Evolutionary conservation across 2,797 vertebrate species (phyloP).

Genomic region (Buphagus erythrorhynchus): DNA sequence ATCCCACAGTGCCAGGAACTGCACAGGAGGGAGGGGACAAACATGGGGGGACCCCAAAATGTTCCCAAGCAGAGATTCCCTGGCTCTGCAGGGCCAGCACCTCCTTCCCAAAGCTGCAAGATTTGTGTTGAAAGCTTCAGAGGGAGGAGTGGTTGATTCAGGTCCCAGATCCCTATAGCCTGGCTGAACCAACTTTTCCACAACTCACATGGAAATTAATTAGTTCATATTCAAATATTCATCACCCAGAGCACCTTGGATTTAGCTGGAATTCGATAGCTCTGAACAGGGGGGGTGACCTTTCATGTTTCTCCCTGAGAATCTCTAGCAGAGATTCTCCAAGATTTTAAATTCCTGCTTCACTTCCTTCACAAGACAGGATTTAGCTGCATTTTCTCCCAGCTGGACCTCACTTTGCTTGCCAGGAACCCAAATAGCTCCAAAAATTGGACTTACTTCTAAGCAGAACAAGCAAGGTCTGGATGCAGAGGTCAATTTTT

Average conservation of each 20-base stretch:
- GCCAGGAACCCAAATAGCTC: background rate
- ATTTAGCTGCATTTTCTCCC: background rate
- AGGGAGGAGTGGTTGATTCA: background rate
- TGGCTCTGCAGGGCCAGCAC: background rate
- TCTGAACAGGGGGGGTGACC: background rate
- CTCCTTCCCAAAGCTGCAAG: background rate
- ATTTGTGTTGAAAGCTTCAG: background rate
- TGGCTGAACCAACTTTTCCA: background rate
- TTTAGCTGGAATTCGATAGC: background rate
- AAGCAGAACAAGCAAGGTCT: background rate
- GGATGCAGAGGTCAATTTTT: background rate
- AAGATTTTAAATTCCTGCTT: background rate
- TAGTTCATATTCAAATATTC: too few relatives aligned
- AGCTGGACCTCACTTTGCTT: background rate
- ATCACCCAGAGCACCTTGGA: background rate
- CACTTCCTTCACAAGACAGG: background rate
- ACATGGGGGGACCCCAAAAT: accelerated
- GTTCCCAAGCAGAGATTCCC: background rate
- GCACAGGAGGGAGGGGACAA: background rate
- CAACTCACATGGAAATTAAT: too few relatives aligned
- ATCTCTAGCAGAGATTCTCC: background rate
- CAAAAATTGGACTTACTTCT: background rate
- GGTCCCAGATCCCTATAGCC: background rate
- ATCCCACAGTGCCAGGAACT: background rate
- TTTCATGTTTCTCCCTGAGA: background rate